These are phyloP conservation scores for Halcyon malimbica DNA, from an alignment of 2,113 vertebrate genomes.

Conservation along the genomic window DNA sequence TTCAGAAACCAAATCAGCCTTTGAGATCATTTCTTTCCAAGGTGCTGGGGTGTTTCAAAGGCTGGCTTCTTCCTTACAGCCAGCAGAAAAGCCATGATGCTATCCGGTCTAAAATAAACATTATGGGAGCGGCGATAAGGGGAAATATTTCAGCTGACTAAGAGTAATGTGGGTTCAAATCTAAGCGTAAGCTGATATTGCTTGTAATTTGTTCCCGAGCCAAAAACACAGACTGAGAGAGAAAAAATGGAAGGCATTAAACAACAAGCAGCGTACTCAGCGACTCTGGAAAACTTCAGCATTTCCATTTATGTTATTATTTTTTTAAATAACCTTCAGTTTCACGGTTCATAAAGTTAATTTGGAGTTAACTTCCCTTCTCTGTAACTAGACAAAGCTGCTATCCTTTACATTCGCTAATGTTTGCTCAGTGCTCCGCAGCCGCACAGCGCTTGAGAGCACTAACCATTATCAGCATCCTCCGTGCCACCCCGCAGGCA, in stretches of 20 bases:
- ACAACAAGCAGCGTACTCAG: slow-evolving; percentile 33
- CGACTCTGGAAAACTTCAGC: slow-evolving; percentile 52
- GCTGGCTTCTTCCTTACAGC: slow-evolving; percentile 3
- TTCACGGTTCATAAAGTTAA: slow-evolving; percentile 70
- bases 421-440: not conserved
- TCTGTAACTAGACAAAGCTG: slow-evolving; percentile 30
- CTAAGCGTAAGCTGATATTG: slow-evolving; percentile 61
- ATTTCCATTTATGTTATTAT: slow-evolving; percentile 57
- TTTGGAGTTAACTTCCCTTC: slow-evolving; percentile 56
- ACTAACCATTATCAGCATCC: slow-evolving; percentile 23
- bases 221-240: slow-evolving; percentile 45
- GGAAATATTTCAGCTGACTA: slow-evolving; percentile 64
- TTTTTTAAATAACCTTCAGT: slow-evolving; percentile 71
- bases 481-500: not conserved
- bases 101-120: slow-evolving; percentile 55
- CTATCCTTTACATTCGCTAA: slow-evolving; percentile 22
- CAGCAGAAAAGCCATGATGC: slow-evolving; percentile 38
- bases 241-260: slow-evolving; percentile 54
- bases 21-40: slow-evolving; percentile 23
- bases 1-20: not conserved
- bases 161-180: slow-evolving; percentile 62
- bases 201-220: slow-evolving; percentile 52
- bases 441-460: slow-evolving; percentile 10
- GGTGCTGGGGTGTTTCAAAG: slow-evolving; percentile 18
- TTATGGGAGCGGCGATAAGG: slow-evolving; percentile 55